A percentile compares a stretch with the other conserved stretches of the same genome.
phyloP scores from a whole-genome alignment of 2,888 invertebrate species.

The Syrista parreyssii region DNA sequence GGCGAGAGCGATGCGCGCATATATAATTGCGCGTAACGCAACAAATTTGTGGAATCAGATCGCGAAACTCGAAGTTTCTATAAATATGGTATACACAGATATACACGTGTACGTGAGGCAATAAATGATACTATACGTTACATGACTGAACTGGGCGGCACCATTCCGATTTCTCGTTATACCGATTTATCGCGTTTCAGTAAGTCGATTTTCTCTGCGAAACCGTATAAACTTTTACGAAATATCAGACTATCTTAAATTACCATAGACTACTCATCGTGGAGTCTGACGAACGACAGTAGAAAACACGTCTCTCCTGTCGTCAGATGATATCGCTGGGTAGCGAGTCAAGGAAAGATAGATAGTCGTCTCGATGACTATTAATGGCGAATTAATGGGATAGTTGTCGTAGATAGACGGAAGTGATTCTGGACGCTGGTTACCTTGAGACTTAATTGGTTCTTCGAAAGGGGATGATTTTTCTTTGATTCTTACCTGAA shows the following conservation, averaged over 20 bases:
- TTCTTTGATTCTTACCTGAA: neutral
- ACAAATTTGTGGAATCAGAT: constrained; percentile 22
- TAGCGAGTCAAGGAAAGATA: neutral
- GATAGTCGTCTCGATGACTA: neutral
- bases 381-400: neutral
- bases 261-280: neutral
- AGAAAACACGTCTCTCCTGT: neutral
- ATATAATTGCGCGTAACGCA: constrained; percentile 45
- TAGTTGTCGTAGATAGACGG: neutral
- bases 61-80: neutral
- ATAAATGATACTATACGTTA: neutral
- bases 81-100: neutral
- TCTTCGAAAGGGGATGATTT: neutral
- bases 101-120: neutral
- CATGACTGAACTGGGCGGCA: neutral
- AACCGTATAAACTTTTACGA: neutral
- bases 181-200: neutral
- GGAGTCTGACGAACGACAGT: neutral
- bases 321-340: neutral
- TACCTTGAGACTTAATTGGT: neutral
- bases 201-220: neutral
- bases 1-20: constrained; percentile 30
- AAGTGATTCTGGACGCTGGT: neutral
- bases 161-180: neutral
- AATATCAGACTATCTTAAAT: neutral